phyloP scores from a whole-genome alignment of 2,888 invertebrate species.

The Phalera bucephala region DNA sequence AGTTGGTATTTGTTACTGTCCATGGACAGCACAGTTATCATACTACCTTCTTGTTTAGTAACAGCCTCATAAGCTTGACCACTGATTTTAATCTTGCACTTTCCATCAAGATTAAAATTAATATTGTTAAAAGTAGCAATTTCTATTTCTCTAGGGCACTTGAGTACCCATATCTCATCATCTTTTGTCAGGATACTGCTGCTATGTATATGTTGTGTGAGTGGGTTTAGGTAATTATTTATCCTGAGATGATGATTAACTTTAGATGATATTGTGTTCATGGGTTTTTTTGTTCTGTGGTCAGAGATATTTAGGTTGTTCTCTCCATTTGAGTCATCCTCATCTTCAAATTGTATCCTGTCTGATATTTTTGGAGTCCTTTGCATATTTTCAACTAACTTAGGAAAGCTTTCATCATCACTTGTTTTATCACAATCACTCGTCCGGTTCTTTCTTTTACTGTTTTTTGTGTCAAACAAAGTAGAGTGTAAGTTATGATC shows the following conservation, averaged over 20 bases:
- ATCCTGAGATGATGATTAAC: conserved; percentile 42
- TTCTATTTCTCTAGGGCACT: conserved; percentile 53
- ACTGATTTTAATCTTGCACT: conserved; percentile 59
- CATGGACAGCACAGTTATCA: conserved; percentile 36
- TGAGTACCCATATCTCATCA: conserved; percentile 64
- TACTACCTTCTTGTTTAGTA: conserved; percentile 31
- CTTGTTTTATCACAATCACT: conserved; percentile 7
- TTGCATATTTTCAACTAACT: conserved; percentile 3
- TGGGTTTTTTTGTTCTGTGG: conserved; percentile 2
- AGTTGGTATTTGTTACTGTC: conserved; percentile 34
- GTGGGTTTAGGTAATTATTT: conserved; percentile 37
- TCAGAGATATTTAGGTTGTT: background rate
- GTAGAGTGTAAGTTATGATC: conserved; percentile 13
- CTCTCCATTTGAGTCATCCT: conserved; percentile 22
- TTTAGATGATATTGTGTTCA: conserved; percentile 22
- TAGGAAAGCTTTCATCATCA: background rate
- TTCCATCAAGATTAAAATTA: conserved; percentile 44
- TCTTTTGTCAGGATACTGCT: conserved; percentile 37
- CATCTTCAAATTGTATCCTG: conserved; percentile 58
- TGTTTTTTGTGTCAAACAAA: conserved; percentile 11
- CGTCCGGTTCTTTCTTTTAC: conserved; percentile 2
- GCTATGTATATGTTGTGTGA: conserved; percentile 17
- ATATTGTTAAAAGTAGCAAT: conserved; percentile 39
- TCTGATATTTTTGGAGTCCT: conserved; percentile 46
- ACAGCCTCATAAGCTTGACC: conserved; percentile 53